Evolutionary conservation across 2,797 vertebrate genomes (phyloP).

Genomic region (Alauda arvensis): DNA sequence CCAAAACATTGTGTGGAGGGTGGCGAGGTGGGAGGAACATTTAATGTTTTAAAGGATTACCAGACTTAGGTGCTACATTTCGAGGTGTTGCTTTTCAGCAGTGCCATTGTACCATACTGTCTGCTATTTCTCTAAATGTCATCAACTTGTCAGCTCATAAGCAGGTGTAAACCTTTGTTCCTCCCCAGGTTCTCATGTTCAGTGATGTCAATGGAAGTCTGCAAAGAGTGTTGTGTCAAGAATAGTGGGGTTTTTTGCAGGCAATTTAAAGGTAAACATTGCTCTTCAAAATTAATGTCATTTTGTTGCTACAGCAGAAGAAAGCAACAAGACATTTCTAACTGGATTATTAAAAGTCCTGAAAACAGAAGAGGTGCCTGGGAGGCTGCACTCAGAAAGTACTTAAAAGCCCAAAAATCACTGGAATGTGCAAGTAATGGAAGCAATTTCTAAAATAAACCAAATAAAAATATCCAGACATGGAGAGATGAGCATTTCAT

Average conservation of each 20-base stretch:
- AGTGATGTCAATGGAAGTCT: constrained; percentile 12
- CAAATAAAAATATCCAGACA: constrained; percentile 22
- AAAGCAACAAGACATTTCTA: constrained; percentile 14
- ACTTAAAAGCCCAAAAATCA: constrained; percentile 20
- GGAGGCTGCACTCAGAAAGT: not conserved
- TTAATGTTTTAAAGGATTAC: constrained; percentile 52
- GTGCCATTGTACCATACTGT: constrained; percentile 32
- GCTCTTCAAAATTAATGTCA: constrained; percentile 30
- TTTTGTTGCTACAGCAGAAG: constrained; percentile 38
- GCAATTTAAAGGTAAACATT: constrained; percentile 40
- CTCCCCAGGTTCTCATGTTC: not conserved
- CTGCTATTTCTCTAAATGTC: constrained; percentile 50
- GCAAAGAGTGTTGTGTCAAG: not conserved
- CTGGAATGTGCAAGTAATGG: constrained; percentile 35
- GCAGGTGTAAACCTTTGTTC: constrained; percentile 46
- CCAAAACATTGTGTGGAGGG: constrained; percentile 16
- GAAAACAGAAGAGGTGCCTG: constrained; percentile 37
- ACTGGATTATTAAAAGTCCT: constrained; percentile 37
- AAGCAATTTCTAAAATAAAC: constrained; percentile 40
- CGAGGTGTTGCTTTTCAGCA: constrained; percentile 50
- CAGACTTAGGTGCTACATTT: constrained; percentile 40
- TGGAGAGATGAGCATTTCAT: not conserved
- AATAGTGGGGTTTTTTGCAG: not conserved
- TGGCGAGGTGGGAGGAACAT: not conserved
- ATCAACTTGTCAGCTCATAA: constrained; percentile 45